Percentiles rank a stretch among this genome's conserved stretches.
These are phyloP conservation scores for Teleopsis dalmanni DNA, from an alignment of 1,140 invertebrate species.

Conservation along the genomic window DNA sequence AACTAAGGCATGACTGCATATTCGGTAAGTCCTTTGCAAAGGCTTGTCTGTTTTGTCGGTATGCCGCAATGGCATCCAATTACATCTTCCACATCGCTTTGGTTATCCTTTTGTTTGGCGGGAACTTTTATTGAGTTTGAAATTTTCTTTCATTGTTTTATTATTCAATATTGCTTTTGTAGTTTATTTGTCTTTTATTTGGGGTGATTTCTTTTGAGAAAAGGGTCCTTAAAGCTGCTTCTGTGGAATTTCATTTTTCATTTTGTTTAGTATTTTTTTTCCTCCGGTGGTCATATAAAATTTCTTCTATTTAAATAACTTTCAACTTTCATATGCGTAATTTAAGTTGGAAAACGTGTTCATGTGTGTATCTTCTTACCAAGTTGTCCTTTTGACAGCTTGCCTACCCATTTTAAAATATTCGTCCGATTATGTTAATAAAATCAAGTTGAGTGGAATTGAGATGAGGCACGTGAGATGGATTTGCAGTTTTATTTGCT, in stretches of 20 bases:
- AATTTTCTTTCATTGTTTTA: no score
- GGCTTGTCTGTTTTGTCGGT: conserved; percentile 1
- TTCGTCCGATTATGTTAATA: conserved; percentile 24
- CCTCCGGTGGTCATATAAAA: no score
- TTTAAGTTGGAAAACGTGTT: conserved; percentile 36
- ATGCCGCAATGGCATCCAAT: conserved; percentile 34
- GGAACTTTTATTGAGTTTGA: conserved; percentile 28
- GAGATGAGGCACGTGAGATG: conserved; percentile 23
- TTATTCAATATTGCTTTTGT: no score
- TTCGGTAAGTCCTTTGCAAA: conserved; percentile 1
- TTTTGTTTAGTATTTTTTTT: no score
- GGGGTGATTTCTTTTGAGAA: no score
- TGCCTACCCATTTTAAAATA: no score
- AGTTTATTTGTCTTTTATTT: no score
- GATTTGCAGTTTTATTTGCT: no score
- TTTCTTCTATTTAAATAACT: no score
- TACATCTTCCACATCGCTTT: conserved; percentile 19
- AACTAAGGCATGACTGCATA: neutral
- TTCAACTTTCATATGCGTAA: no score
- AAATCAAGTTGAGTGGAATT: conserved; percentile 19
- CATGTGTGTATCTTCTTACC: neutral
- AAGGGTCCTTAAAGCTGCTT: no score
- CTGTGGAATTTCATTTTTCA: no score
- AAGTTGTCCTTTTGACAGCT: conserved; percentile 13
- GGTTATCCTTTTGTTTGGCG: conserved; percentile 27